Conservation (phyloP, 2,113 vertebrate genomes). For the Corynorhinus townsendii region DNA sequence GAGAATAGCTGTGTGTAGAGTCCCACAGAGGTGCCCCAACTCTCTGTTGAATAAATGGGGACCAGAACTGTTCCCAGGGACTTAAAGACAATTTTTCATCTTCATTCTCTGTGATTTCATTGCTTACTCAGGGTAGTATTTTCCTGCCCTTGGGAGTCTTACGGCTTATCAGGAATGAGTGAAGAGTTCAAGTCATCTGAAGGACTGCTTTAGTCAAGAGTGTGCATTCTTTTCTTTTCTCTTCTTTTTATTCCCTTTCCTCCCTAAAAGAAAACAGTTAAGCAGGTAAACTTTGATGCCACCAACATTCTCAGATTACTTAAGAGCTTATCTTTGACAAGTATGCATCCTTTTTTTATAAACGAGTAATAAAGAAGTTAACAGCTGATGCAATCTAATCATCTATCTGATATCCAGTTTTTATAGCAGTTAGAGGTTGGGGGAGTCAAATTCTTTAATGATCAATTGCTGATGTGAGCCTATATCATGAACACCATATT, state of each 20-base stretch:
- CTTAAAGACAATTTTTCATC: neutral
- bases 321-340: neutral
- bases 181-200: neutral
- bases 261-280: neutral
- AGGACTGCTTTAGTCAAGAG: neutral
- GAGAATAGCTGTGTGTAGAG: neutral
- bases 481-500: constrained; percentile 61
- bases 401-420: constrained; percentile 71
- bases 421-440: constrained; percentile 48
- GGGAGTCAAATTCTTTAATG: constrained; percentile 43
- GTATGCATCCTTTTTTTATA: constrained; percentile 3
- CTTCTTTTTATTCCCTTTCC: neutral
- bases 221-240: neutral
- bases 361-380: constrained; percentile 57
- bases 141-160: neutral
- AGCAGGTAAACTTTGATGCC: neutral
- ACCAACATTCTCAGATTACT: neutral
- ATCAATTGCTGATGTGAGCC: constrained; percentile 67
- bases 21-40: neutral
- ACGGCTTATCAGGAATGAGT: neutral
- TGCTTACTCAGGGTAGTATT: constrained; percentile 23
- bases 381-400: constrained; percentile 71
- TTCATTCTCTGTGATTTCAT: neutral
- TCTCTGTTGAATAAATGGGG: neutral
- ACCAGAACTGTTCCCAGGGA: neutral